Conservation (phyloP, 2,888 invertebrate species). For the Venusia cambrica region DNA sequence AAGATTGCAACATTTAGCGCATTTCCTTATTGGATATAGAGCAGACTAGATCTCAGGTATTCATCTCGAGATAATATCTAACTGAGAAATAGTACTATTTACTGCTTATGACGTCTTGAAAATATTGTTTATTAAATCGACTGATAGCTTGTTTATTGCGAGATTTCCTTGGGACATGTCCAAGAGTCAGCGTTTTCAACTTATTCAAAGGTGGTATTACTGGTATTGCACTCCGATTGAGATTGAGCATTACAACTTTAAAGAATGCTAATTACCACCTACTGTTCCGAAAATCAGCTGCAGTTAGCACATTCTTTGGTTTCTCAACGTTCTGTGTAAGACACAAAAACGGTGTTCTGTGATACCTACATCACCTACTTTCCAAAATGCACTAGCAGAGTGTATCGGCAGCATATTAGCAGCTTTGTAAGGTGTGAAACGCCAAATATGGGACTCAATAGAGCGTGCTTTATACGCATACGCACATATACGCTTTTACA, state of each 20-base stretch:
- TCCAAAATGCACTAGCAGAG: background rate
- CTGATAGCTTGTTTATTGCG: slow-evolving; percentile 30
- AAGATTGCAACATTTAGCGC: slow-evolving; percentile 31
- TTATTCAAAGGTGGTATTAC: no score
- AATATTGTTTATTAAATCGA: slow-evolving; percentile 47
- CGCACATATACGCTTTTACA: no score
- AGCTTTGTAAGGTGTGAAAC: no score
- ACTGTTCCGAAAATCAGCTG: slow-evolving; percentile 5
- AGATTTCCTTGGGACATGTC: slow-evolving; percentile 17
- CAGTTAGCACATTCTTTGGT: slow-evolving; percentile 7
- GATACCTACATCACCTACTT: no score
- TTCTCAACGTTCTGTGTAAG: slow-evolving; percentile 7
- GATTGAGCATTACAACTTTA: slow-evolving; percentile 6
- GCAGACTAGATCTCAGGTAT: slow-evolving; percentile 21
- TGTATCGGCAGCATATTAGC: no score
- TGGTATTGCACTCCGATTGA: background rate
- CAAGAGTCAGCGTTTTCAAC: no score
- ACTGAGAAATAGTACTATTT: slow-evolving; percentile 49
- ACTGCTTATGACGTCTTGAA: slow-evolving; percentile 54
- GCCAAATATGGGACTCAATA: no score
- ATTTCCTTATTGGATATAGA: slow-evolving; percentile 39
- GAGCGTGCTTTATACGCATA: no score
- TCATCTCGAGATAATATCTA: slow-evolving; percentile 26
- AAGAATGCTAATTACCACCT: slow-evolving; percentile 13
- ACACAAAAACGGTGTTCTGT: slow-evolving; percentile 8